Conservation (phyloP, 2,888 invertebrate genomes). For the Sabatieria punctata region DNA sequence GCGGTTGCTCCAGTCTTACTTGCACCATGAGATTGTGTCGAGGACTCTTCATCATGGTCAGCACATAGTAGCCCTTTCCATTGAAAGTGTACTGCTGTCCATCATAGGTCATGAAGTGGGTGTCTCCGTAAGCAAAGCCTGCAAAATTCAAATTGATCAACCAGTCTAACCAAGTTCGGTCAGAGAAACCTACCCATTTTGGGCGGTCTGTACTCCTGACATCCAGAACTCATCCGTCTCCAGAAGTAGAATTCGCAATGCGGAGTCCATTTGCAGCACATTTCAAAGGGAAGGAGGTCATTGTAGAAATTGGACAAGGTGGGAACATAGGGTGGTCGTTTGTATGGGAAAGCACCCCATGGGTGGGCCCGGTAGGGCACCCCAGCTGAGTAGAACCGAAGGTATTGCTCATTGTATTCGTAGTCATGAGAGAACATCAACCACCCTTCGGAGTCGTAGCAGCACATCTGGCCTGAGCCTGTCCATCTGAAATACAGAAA, state of each 20-base stretch:
- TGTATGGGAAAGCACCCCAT: constrained; percentile 18
- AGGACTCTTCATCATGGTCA: constrained; percentile 34
- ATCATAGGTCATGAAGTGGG: constrained; percentile 80
- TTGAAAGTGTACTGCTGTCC: constrained; percentile 75
- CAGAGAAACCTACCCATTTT: constrained; percentile 43
- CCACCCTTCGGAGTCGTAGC: constrained; percentile 74
- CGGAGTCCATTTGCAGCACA: constrained; percentile 78
- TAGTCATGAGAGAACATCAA: constrained; percentile 85
- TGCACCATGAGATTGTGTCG: constrained; percentile 19
- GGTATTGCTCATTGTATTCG: constrained; percentile 37
- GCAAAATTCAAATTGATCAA: constrained; percentile 14
- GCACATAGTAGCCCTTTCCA: constrained; percentile 74
- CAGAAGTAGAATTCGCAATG: constrained; percentile 90
- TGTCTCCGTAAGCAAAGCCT: constrained; percentile 81
- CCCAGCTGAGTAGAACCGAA: constrained; percentile 58
- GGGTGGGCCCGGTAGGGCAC: constrained; percentile 53
- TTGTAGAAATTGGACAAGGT: constrained; percentile 86
- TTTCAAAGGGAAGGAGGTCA: constrained; percentile 77
- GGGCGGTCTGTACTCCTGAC: constrained; percentile 81
- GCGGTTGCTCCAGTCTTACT: constrained; percentile 22
- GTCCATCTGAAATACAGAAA: constrained; percentile 19
- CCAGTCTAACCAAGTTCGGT: too few species aligned
- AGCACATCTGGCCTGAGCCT: constrained; percentile 67
- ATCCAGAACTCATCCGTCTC: constrained; percentile 71
- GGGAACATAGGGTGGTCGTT: constrained; percentile 45